Evolutionary conservation across 1,140 invertebrate species (phyloP), one percentile per base, ranked within the genome.

Genomic region (Helicoverpa zea): DNA sequence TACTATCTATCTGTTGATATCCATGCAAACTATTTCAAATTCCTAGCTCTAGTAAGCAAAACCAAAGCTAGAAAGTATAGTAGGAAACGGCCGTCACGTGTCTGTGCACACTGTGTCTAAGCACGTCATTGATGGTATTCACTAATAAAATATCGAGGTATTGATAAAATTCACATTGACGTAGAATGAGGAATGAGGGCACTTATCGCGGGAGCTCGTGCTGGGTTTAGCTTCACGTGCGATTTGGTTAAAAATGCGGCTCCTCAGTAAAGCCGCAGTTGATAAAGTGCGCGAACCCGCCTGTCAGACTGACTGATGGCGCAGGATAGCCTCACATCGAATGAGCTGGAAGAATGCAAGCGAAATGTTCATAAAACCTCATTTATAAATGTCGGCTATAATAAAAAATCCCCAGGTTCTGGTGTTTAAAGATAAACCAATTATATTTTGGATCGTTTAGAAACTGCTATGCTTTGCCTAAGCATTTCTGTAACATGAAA

Each of bases 271-370:
- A 14, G 11, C 49, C n/a, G 7, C 23, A 10, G 49, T 30, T 72
- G 68, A 72, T 54, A 54, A 52, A 72, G 68, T 72, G 68, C 10
- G 18, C 23, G 68, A 54, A 23, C 10, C 43, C n/a, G 68, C 47
- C 23, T n/a, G 68, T n/a, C 68, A 43, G 49, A 2, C 49, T 29
- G 68, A 72, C 23, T 30, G 68, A 72, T 72, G 68, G 66, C 18
- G 64, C 64, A n/a, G n/a, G 43, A 14, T 10, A 43, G 43, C 18
- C n/a, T 16, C 68, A 12, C 30, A 10, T 14, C 23, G 1, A 72
- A 52, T 72, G 68, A 72, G 49, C 47, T 54, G n/a, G 43, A 72
- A 70, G 7, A 72, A 30, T 54, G 68, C 23, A 29, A 54, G 29
- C 18, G 30, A 18, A 52, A 52, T 13, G 49, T 30, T 54, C 11